These are phyloP conservation scores for Nyctereutes procyonoides DNA, from an alignment of 2,113 vertebrate species.

Conservation along the genomic window DNA sequence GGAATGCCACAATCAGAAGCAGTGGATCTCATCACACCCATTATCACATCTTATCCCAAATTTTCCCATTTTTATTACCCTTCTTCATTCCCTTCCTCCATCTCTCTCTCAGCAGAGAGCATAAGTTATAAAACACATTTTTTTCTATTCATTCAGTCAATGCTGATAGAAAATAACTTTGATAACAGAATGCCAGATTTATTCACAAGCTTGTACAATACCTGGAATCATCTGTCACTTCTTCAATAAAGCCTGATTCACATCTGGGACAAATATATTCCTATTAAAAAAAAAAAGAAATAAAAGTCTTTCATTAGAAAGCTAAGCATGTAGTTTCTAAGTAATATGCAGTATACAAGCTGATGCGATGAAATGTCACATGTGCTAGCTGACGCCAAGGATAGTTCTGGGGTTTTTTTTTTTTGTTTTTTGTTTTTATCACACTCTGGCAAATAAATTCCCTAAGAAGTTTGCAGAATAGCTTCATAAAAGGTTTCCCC, in stretches of 20 bases:
- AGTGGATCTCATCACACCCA: neutral
- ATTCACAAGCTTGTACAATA: slow-evolving; percentile 72
- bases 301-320: slow-evolving; percentile 34
- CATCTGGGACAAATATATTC: slow-evolving; percentile 96
- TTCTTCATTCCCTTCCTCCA: neutral
- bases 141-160: slow-evolving; percentile 35
- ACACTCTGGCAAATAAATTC: slow-evolving; percentile 37
- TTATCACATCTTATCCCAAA: neutral
- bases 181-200: neutral
- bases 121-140: slow-evolving; percentile 45
- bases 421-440: neutral
- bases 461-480: neutral
- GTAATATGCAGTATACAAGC: neutral
- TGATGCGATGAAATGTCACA: neutral
- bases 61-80: neutral
- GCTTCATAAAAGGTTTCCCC: neutral
- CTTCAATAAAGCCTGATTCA: slow-evolving; percentile 97
- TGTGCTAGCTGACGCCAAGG: neutral
- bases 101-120: neutral
- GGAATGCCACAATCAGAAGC: neutral
- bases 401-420: neutral
- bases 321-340: neutral
- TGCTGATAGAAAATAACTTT: slow-evolving; percentile 54
- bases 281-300: slow-evolving; percentile 84
- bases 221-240: slow-evolving; percentile 98